These are phyloP conservation scores for Sciurus carolinensis DNA, from an alignment of 2,797 vertebrate genomes.

Conservation along the genomic window DNA sequence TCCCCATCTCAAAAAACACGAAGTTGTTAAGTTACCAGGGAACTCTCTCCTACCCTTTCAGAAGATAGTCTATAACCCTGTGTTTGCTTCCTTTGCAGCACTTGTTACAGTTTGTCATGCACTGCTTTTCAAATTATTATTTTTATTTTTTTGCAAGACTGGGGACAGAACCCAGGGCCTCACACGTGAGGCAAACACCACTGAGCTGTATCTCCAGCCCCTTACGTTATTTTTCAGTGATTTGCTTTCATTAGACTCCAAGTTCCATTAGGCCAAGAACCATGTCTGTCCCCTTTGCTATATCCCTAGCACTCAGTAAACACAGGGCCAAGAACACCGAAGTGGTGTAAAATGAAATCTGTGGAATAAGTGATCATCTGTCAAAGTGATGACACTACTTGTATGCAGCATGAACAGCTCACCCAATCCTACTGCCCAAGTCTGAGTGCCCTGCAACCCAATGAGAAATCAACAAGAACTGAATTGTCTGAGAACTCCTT, in stretches of 20 bases:
- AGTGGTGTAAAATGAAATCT: neutral
- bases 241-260: neutral
- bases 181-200: too few species aligned
- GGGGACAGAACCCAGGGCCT: neutral
- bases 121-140: neutral
- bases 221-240: neutral
- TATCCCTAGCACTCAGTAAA: neutral
- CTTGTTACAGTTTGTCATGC: neutral
- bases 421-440: neutral
- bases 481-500: neutral
- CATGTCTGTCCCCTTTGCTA: neutral
- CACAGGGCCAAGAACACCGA: neutral
- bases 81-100: neutral
- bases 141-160: neutral
- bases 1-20: neutral
- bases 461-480: neutral
- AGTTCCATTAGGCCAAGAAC: neutral
- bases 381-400: neutral
- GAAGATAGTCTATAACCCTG: neutral
- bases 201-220: too few species aligned
- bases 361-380: neutral
- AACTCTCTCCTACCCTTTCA: neutral
- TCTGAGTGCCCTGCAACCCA: neutral
- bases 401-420: neutral
- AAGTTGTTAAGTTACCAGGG: neutral